Conservation (phyloP, 2,888 invertebrate species). For the Machimus rusticus region DNA sequence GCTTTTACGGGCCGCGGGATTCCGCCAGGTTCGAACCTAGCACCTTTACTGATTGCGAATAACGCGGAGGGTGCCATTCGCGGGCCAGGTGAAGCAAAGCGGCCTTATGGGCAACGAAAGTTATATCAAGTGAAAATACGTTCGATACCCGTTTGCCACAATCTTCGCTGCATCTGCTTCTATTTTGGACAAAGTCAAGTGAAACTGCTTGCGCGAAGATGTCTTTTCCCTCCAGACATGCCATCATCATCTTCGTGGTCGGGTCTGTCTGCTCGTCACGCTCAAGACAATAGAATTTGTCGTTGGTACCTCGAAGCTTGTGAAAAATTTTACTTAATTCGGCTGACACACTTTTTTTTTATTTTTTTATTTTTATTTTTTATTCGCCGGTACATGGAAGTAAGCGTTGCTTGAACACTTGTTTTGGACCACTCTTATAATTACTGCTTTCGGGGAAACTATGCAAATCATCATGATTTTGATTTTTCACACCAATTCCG, state of each 20-base stretch:
- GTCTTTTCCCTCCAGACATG: not conserved
- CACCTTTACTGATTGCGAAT: not conserved
- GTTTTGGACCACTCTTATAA: not conserved
- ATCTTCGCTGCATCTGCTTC: not conserved
- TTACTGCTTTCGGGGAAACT: not conserved
- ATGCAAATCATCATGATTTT: slow-evolving; percentile 16
- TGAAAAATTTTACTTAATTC: slow-evolving; percentile 25
- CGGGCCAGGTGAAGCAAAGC: not conserved
- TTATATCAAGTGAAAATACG: slow-evolving; percentile 24
- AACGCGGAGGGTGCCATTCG: not conserved
- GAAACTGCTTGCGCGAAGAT: slow-evolving; percentile 5
- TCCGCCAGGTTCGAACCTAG: not conserved
- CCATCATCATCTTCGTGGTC: not conserved
- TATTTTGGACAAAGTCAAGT: slow-evolving; percentile 31
- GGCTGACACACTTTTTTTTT: slow-evolving; percentile 26
- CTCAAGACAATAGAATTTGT: slow-evolving; percentile 9
- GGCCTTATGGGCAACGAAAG: slow-evolving; percentile 37
- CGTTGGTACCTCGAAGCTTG: not conserved
- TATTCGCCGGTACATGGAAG: not conserved
- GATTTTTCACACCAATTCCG: not conserved
- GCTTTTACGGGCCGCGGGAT: not conserved
- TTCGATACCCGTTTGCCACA: not conserved
- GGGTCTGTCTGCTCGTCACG: not conserved
- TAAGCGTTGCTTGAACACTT: not conserved
- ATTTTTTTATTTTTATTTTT: no score